phyloP scores from a whole-genome alignment of 2,113 vertebrate genomes.

The Pelobates fuscus region DNA sequence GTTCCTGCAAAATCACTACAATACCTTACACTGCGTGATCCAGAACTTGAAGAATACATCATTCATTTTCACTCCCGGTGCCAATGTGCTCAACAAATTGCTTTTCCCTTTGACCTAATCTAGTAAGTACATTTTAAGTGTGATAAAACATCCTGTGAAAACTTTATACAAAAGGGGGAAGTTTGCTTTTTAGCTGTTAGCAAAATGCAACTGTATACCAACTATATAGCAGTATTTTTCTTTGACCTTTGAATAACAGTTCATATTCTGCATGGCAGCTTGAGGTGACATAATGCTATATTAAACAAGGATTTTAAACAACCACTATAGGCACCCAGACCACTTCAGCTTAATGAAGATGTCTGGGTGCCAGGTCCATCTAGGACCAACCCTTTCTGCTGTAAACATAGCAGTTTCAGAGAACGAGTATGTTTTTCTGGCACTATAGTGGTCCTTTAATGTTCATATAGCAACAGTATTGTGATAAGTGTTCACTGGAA shows the following conservation, averaged over 20 bases:
- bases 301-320: too few relatives aligned
- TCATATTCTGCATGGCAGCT: neutral
- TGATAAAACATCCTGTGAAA: conserved; percentile 46
- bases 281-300: too few relatives aligned
- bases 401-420: too few relatives aligned
- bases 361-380: too few relatives aligned
- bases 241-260: neutral
- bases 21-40: neutral
- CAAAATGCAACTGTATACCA: neutral
- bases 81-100: neutral
- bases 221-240: neutral
- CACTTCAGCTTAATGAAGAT: too few relatives aligned
- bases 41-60: conserved; percentile 31
- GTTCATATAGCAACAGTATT: too few relatives aligned
- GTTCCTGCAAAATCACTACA: neutral
- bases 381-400: too few relatives aligned
- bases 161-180: conserved; percentile 36
- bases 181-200: conserved; percentile 11
- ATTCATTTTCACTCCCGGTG: neutral
- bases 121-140: conserved; percentile 18
- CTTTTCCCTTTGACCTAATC: neutral
- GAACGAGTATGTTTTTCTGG: too few relatives aligned
- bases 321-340: too few relatives aligned
- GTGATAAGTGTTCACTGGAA: too few relatives aligned
- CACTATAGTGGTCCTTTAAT: too few relatives aligned